phyloP scores from a whole-genome alignment of 2,113 vertebrate genomes.

The Chionis minor region DNA sequence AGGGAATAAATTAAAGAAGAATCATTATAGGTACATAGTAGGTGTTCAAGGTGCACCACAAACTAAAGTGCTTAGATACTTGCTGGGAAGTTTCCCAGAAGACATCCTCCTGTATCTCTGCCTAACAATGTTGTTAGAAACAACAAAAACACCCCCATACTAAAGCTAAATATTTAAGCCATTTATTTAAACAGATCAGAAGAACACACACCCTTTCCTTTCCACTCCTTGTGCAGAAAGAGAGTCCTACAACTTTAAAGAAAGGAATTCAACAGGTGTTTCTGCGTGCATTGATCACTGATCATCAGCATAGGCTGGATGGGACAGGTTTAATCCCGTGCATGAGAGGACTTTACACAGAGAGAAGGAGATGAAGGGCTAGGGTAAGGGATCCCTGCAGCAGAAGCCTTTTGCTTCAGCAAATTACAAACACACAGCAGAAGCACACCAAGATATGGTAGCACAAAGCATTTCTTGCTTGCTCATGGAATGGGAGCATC shows the following conservation, averaged over 20 bases:
- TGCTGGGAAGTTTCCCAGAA: not conserved
- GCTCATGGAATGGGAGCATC: not conserved
- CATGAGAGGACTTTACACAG: not conserved
- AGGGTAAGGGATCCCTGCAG: not conserved
- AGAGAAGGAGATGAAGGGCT: not conserved
- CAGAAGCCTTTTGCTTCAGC: not conserved
- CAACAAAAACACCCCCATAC: not conserved
- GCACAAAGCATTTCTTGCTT: not conserved
- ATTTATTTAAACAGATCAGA: not conserved
- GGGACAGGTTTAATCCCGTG: not conserved
- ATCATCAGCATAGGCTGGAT: too few species aligned
- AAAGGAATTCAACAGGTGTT: not conserved
- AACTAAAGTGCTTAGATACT: not conserved
- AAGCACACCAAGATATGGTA: fast-evolving
- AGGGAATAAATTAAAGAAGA: not conserved
- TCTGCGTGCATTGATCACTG: not conserved
- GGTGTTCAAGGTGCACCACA: not conserved
- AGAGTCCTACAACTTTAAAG: not conserved
- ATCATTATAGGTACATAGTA: fast-evolving
- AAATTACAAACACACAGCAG: not conserved
- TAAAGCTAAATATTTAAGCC: slow-evolving; percentile 9
- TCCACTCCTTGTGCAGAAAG: not conserved
- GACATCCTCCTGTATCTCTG: not conserved
- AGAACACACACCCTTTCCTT: slow-evolving; percentile 7
- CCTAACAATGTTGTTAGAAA: slow-evolving; percentile 18